Percentiles rank a stretch among this genome's conserved stretches.
These are phyloP conservation scores for Eupsilia transversa DNA, from an alignment of 2,888 invertebrate genomes.

Conservation along the genomic window DNA sequence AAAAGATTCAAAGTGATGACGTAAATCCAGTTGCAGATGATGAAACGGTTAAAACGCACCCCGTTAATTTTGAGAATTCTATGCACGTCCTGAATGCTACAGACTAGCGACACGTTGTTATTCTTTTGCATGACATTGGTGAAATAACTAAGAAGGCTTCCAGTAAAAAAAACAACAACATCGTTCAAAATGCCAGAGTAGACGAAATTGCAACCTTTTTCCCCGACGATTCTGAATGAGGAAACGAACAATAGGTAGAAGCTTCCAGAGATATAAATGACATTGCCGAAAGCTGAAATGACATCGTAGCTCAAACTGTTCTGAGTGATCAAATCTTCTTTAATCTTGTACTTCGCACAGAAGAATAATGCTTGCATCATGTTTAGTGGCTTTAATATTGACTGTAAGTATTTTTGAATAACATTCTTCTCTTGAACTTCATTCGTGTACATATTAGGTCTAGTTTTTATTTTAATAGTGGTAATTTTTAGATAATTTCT, in stretches of 20 bases:
- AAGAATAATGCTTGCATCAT: slow-evolving; percentile 45
- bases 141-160: slow-evolving; percentile 15
- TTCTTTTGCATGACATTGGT: slow-evolving; percentile 17
- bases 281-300: slow-evolving; percentile 5
- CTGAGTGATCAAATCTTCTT: slow-evolving; percentile 3
- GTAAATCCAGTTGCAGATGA: slow-evolving; percentile 21
- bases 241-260: not conserved
- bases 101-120: slow-evolving; percentile 30
- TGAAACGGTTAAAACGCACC: not conserved
- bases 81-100: slow-evolving; percentile 29
- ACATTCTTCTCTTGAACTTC: not conserved
- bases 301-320: slow-evolving; percentile 34
- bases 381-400: slow-evolving; percentile 40
- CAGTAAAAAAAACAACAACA: not conserved
- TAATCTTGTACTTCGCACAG: slow-evolving; percentile 42
- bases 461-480: not conserved
- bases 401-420: slow-evolving; percentile 26
- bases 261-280: not conserved
- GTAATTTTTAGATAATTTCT: slow-evolving; percentile 4
- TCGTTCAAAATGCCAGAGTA: not conserved
- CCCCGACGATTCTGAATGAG: not conserved
- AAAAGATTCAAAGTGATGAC: slow-evolving; percentile 18
- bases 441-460: not conserved
- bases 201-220: not conserved
- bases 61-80: slow-evolving; percentile 29